Conservation (phyloP, 1,140 invertebrate species). For the Nasonia longicornis region DNA sequence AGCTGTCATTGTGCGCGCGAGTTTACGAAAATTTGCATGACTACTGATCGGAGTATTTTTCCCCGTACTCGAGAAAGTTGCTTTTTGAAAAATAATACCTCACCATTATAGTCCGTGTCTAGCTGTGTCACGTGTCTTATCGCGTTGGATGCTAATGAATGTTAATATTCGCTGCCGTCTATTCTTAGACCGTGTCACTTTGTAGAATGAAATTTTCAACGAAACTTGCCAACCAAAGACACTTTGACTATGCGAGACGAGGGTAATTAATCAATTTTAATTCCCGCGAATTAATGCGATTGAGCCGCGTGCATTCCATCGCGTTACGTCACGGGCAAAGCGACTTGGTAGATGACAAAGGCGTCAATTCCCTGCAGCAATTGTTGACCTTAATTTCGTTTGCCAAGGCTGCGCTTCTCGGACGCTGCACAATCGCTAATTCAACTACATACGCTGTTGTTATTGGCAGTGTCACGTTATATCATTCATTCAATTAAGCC, state of each 20-base stretch:
- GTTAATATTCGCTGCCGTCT: not conserved
- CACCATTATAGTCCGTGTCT: not conserved
- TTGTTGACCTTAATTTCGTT: slow-evolving; percentile 28
- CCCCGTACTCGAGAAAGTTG: not conserved
- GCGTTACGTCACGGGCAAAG: not conserved
- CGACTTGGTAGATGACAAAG: slow-evolving; percentile 18
- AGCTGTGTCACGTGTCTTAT: not conserved
- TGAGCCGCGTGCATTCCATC: not conserved
- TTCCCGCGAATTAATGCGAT: not conserved
- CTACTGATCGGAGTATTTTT: not conserved
- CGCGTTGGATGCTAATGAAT: not conserved
- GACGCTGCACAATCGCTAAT: not conserved
- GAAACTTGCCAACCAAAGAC: not conserved
- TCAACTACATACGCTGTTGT: not conserved
- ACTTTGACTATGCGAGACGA: not conserved
- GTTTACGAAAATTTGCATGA: not conserved
- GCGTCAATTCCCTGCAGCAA: slow-evolving; percentile 13
- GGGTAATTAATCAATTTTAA: slow-evolving; percentile 1
- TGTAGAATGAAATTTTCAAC: not conserved
- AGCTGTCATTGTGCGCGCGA: not conserved
- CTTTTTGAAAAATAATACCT: no score
- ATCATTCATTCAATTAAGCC: no score
- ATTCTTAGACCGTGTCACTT: not conserved
- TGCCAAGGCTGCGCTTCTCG: slow-evolving; percentile 4
- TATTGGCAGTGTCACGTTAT: no score